Evolutionary conservation across 2,888 invertebrate genomes (phyloP).

Genomic region (Vanessa cardui): DNA sequence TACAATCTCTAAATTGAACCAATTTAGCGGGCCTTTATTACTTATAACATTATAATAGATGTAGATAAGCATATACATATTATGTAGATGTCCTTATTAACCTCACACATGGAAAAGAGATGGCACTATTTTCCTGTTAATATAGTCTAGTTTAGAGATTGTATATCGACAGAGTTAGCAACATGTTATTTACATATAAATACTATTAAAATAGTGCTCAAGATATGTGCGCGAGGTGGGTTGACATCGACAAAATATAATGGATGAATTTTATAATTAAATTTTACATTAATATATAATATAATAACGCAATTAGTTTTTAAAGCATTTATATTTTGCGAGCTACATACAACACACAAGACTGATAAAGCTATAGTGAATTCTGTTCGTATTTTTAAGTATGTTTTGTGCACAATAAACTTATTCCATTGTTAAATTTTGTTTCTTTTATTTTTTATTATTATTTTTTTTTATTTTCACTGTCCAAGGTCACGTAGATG

Average conservation of each 20-base stretch:
- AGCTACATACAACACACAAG: conserved; percentile 82
- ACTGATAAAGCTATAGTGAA: conserved; percentile 75
- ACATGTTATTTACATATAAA: background rate
- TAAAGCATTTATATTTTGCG: conserved; percentile 73
- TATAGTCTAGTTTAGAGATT: too few species aligned
- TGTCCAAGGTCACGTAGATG: conserved; percentile 28
- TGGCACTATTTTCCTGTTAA: too few species aligned
- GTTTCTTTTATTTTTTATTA: conserved; percentile 60
- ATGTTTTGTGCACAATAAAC: conserved; percentile 81
- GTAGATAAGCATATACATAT: too few species aligned
- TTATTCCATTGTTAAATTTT: conserved; percentile 71
- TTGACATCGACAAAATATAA: conserved; percentile 45
- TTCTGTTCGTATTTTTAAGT: conserved; percentile 73
- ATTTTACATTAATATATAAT: conserved; percentile 39
- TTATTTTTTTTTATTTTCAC: conserved; percentile 32
- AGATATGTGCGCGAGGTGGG: conserved; percentile 61
- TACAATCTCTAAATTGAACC: too few species aligned
- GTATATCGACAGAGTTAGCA: too few species aligned
- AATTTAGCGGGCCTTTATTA: too few species aligned
- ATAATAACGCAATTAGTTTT: conserved; percentile 60
- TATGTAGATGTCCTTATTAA: too few species aligned
- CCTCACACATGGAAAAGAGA: too few species aligned
- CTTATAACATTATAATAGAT: too few species aligned
- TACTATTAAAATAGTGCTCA: conserved; percentile 47
- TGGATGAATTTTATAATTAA: conserved; percentile 46